Base-by-base conservation (phyloP, 2,888 invertebrate species). In the Drosophila imparisetae region DNA sequence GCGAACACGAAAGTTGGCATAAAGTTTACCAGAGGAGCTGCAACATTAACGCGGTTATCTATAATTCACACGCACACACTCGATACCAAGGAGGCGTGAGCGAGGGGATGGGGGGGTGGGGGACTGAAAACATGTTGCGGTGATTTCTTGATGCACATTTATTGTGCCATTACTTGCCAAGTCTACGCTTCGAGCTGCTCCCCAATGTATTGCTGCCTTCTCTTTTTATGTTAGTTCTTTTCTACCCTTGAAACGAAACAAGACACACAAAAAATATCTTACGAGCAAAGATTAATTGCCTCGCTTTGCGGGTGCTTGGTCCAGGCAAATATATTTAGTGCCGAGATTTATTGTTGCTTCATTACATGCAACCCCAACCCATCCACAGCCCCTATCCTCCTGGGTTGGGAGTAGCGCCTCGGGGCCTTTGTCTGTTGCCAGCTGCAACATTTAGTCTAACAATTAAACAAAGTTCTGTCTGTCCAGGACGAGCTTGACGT, bases 41-140 rank as follows among this genome's bases (percentile, higher is more conserved):
- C 83, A 87, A 83, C 86, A 90, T 86, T 86, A 90, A 88, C 90
- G 81, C 86, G 86, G 73, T 88, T 86, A 86, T 86, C 86, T 86
- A 90, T 90, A 88, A 86, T 86, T 90, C 69, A 88, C 86, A 86
- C 83, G 81, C 90, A 78, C 65, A 66, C 60, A 36, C 36, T 18
- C 24, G 2, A 21, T 13, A 15, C 5, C 7, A 15, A 8, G 10
- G 45, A 5, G n/a, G 29, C 4, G 1, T 13, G 18, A 18, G 30
- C 30, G 15, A n/a, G 8, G 5, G 4, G 4, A 1, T 4, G 32
- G 18, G 11, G 6, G 7, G 32, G 18, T 7, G 6, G 7, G 11
- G 21, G n/a, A 45, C 52, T 40, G 53, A 30, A 57, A 57, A 57
- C 27, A 34, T 30, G 24, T 55, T 59, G 61, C 59, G 65, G 70